Evolutionary conservation across 2,797 vertebrate genomes (phyloP).

Genomic region (Bradypodion pumilum): DNA sequence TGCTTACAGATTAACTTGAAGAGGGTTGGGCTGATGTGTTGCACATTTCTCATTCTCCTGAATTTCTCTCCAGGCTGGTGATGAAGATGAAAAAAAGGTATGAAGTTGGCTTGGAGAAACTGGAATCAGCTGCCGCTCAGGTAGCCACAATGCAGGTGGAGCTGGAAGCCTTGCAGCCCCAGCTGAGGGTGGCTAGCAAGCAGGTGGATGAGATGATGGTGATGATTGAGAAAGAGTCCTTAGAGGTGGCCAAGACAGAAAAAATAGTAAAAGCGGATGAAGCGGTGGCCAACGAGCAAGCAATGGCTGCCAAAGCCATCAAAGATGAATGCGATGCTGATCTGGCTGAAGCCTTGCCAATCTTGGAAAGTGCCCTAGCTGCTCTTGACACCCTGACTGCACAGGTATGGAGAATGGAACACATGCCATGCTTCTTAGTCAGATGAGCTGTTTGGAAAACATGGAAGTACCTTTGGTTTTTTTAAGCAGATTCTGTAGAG

Average conservation of each 20-base stretch:
- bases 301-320: conserved; percentile 89
- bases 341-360: conserved; percentile 85
- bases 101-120: conserved; percentile 88
- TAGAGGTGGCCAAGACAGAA: conserved; percentile 88
- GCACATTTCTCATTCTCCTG: not conserved
- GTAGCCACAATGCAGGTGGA: conserved; percentile 87
- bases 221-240: conserved; percentile 85
- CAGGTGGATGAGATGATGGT: conserved; percentile 89
- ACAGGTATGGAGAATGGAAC: conserved; percentile 74
- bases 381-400: conserved; percentile 87
- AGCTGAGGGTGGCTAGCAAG: conserved; percentile 83
- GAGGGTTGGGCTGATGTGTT: conserved; percentile 5
- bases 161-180: conserved; percentile 88
- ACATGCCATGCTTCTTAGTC: not conserved
- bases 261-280: conserved; percentile 88
- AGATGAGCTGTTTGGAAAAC: not conserved
- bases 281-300: conserved; percentile 84
- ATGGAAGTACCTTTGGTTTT: not conserved
- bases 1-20: not conserved
- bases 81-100: conserved; percentile 87
- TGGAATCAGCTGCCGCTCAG: conserved; percentile 86
- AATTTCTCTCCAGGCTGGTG: conserved; percentile 78
- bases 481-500: not conserved
- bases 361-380: conserved; percentile 84
- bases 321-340: conserved; percentile 93